These are phyloP conservation scores for Pollimyrus isidori DNA, from an alignment of 2,113 vertebrate genomes.

Conservation along the genomic window DNA sequence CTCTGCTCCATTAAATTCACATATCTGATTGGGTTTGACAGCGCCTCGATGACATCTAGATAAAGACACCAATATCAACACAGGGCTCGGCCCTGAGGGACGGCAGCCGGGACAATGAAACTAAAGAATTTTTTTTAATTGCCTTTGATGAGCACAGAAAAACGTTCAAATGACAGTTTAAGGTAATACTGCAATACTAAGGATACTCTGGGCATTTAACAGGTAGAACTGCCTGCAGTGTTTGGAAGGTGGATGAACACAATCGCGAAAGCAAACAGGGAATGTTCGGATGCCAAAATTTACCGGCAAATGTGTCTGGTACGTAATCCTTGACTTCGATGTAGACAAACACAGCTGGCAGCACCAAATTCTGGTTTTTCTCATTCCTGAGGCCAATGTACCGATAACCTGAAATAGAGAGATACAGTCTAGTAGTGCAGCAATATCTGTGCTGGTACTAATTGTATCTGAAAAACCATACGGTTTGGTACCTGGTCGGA, in stretches of 20 bases:
- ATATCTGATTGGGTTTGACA: slow-evolving; percentile 94
- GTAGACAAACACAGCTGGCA: slow-evolving; percentile 79
- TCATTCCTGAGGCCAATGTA: slow-evolving; percentile 81
- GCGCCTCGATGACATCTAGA: slow-evolving; percentile 91
- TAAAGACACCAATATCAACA: slow-evolving; percentile 17
- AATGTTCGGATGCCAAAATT: neutral
- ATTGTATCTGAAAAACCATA: neutral
- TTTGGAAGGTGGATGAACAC: neutral
- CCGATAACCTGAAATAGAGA: slow-evolving; percentile 67
- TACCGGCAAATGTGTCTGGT: slow-evolving; percentile 82
- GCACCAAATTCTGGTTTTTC: slow-evolving; percentile 73
- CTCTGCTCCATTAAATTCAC: slow-evolving; percentile 97
- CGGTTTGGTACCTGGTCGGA: slow-evolving; percentile 66
- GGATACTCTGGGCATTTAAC: neutral
- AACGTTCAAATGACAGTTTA: neutral
- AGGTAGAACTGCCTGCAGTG: neutral
- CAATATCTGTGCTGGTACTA: neutral
- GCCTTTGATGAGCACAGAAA: neutral
- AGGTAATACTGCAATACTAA: neutral
- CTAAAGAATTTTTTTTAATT: neutral
- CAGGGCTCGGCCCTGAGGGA: neutral
- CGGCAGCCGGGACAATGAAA: neutral
- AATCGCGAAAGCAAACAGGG: neutral
- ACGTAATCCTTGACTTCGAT: slow-evolving; percentile 86
- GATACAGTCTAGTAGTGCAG: neutral